Evolutionary conservation across 2,113 vertebrate genomes (phyloP), one percentile per base, ranked within the genome.

Genomic region (Tor tambroides): DNA sequence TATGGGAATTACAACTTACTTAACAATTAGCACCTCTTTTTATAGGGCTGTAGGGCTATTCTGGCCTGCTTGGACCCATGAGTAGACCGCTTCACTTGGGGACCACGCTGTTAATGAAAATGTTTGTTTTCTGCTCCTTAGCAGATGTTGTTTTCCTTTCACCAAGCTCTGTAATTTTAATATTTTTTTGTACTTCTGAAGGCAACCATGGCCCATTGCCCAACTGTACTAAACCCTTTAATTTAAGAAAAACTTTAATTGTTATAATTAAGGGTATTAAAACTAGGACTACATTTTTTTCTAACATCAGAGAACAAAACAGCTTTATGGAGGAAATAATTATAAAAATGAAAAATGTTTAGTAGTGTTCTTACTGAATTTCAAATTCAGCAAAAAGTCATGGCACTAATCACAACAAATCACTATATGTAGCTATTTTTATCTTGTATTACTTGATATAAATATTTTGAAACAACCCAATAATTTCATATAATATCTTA

Each of bases 81-180:
- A 2, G 32, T 32, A 32, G 32, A 32, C 32, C 32, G 2, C 17
- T 71, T 71, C 67, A 71, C 17, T 21, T 71, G 28, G 67, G 67
- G 6, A 71, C 67, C 35, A 17, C 35, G 67, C 67, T 71, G 67
- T 35, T 35, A 71, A 71, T 71, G 30, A 71, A 71, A 71, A 21
- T 35, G 30, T 35, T 71, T 35, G 67, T 71, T 71, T 71, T 71
- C 30, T 71, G 67, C 67, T 35, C 67, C 67, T 71, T 35, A 71
- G 67, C 67, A 71, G 67, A 71, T 71, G 30, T 71, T 71, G 30
- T 71, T 71, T 71, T 71, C 67, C 15, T 9, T 35, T 35, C 30
- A 35, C 15, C 30, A 21, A 30, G 28, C 30, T 71, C 15, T 7
- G 32, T 71, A 71, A 71, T 35, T 35, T 3, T 32, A 19, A 32